A percentile compares a stretch with the other conserved stretches of the same genome.
These are phyloP conservation scores for Trochalopteron elliotii DNA, from an alignment of 2,113 vertebrate genomes.

Conservation along the genomic window DNA sequence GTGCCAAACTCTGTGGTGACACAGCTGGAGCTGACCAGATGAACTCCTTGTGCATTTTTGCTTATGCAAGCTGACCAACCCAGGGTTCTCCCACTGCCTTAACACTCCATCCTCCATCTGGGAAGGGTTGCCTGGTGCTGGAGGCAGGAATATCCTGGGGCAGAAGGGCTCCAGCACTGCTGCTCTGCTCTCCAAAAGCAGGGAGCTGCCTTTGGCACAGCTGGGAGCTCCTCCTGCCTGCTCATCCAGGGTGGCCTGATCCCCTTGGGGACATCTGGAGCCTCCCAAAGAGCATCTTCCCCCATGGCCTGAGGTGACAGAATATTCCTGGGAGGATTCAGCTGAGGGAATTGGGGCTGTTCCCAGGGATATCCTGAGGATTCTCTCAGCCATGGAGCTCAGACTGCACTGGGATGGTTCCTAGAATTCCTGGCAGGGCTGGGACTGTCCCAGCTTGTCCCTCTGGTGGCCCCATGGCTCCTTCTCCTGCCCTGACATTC, in stretches of 20 bases:
- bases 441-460: accelerated
- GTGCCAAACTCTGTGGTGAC: conserved; percentile 46
- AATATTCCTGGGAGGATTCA: accelerated
- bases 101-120: background rate
- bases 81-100: background rate
- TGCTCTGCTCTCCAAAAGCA: background rate
- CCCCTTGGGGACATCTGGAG: background rate
- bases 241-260: accelerated
- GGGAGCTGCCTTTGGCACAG: background rate
- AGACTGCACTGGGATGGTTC: accelerated
- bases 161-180: background rate
- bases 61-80: background rate
- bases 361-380: background rate
- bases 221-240: background rate
- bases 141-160: background rate
- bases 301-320: accelerated
- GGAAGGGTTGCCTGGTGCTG: background rate
- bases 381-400: accelerated
- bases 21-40: background rate
- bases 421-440: background rate
- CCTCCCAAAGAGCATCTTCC: background rate
- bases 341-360: background rate
- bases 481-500: background rate
- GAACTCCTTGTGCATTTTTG: accelerated
- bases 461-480: background rate